Conservation (phyloP, 2,797 vertebrate species). For the Syndactyla subalaris region DNA sequence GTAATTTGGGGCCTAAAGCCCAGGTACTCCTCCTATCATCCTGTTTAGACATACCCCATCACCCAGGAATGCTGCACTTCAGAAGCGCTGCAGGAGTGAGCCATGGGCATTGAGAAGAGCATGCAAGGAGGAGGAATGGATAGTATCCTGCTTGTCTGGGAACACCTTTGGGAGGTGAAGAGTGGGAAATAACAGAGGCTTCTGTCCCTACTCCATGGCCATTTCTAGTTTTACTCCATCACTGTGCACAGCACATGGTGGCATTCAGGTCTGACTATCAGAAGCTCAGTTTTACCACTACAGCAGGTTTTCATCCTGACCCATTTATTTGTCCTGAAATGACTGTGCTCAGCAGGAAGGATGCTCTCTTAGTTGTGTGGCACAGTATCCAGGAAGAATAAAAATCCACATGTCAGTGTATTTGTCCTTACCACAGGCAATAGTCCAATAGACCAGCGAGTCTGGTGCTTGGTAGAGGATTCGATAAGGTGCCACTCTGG, state of each 20-base stretch:
- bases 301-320: background rate
- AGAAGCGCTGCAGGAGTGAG: background rate
- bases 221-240: background rate
- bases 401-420: background rate
- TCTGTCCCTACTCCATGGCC: background rate
- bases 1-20: background rate
- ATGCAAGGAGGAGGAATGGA: background rate
- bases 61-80: background rate
- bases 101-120: background rate
- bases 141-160: background rate
- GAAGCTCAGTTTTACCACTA: background rate
- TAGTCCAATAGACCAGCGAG: slow-evolving; percentile 92
- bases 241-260: background rate
- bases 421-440: slow-evolving; percentile 91
- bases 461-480: slow-evolving; percentile 98
- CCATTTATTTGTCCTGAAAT: background rate
- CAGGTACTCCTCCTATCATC: background rate
- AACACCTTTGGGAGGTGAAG: background rate
- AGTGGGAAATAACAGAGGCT: background rate
- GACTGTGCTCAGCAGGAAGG: background rate
- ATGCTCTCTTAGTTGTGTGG: background rate
- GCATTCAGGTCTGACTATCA: background rate
- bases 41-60: background rate
- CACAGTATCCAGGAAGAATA: background rate
- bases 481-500: slow-evolving; percentile 93